phyloP scores from a whole-genome alignment of 2,888 invertebrate species.

The Lepas anatifera region DNA sequence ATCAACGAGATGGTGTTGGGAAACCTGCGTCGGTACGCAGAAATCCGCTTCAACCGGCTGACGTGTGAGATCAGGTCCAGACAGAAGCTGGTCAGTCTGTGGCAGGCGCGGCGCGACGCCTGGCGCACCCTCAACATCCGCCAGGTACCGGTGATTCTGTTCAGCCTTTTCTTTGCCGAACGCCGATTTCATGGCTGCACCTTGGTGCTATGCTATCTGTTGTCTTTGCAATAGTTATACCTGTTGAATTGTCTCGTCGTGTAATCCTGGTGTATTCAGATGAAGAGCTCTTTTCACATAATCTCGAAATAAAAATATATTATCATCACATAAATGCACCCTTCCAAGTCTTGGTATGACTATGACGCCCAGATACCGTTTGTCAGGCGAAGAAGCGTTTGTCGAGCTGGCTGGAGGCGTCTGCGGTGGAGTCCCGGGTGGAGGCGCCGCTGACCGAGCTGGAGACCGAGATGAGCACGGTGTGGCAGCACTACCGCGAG shows the following conservation, averaged over 20 bases:
- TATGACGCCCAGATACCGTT: no score
- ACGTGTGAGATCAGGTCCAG: neutral
- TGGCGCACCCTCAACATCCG: neutral
- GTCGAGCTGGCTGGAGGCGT: neutral
- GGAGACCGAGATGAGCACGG: neutral
- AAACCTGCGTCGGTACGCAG: neutral
- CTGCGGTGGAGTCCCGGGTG: neutral
- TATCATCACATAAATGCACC: no score
- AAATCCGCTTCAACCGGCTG: neutral
- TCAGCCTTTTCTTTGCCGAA: no score
- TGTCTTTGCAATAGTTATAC: no score
- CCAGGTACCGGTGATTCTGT: no score
- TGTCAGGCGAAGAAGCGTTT: neutral
- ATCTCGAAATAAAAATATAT: no score
- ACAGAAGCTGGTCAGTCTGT: neutral
- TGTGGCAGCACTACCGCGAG: neutral
- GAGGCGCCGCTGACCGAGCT: neutral
- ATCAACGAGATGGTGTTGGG: neutral
- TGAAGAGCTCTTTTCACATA: no score
- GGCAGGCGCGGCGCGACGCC: neutral
- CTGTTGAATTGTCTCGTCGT: no score
- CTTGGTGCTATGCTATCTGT: no score
- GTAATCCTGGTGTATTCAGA: no score
- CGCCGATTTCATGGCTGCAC: no score
- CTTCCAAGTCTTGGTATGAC: no score